Evolutionary conservation across 1,140 invertebrate species (phyloP).

Genomic region (Hermetia illucens): DNA sequence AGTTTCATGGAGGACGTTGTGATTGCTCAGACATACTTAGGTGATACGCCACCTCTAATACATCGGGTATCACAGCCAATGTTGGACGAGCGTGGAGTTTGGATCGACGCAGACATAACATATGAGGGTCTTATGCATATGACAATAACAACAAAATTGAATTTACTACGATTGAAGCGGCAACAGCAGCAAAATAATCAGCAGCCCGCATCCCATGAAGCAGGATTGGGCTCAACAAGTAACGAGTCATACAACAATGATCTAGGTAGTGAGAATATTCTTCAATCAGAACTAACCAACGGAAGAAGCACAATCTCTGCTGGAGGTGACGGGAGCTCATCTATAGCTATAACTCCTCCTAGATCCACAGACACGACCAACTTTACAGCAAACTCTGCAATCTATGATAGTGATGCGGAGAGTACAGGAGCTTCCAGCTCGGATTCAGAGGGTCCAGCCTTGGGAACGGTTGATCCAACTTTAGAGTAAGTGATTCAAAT

Average conservation of each 20-base stretch:
- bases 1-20: constrained; percentile 76
- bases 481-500: too few species aligned
- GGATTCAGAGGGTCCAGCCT: constrained; percentile 50
- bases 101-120: constrained; percentile 81
- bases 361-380: too few species aligned
- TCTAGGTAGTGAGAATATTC: too few species aligned
- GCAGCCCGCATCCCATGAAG: too few species aligned
- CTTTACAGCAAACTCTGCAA: constrained; percentile 33
- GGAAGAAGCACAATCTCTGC: too few species aligned
- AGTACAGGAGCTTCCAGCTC: constrained; percentile 84
- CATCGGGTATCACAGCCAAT: constrained; percentile 55
- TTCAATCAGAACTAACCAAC: too few species aligned
- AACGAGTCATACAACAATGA: not conserved
- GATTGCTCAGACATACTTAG: constrained; percentile 63
- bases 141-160: constrained; percentile 89
- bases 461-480: constrained; percentile 3
- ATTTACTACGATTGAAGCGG: constrained; percentile 68
- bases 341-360: too few species aligned
- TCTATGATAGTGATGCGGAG: constrained; percentile 77
- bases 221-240: not conserved
- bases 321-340: too few species aligned
- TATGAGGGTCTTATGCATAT: constrained; percentile 81
- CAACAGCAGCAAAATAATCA: constrained; percentile 8
- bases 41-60: constrained; percentile 61
- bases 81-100: constrained; percentile 76